Evolutionary conservation across 1,140 invertebrate species (phyloP).

Genomic region (Drosophila oshimai): DNA sequence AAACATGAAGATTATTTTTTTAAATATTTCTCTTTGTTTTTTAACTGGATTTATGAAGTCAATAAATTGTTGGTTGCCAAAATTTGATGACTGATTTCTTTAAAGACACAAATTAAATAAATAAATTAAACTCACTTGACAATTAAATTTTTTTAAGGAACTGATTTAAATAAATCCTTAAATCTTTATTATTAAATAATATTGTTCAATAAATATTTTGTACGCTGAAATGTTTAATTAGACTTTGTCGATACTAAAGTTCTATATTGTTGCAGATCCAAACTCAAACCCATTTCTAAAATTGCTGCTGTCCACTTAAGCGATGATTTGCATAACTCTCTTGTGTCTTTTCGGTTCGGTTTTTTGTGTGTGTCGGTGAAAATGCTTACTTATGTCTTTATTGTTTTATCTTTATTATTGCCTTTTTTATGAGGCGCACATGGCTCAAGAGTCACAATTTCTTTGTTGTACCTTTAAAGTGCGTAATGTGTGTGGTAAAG

Average conservation of each 20-base stretch:
- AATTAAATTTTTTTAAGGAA: too few relatives aligned
- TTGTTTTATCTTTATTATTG: constrained; percentile 47
- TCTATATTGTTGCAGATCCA: background rate
- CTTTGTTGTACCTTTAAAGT: constrained; percentile 15
- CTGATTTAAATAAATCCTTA: too few relatives aligned
- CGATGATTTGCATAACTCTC: constrained; percentile 48
- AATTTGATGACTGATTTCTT: too few relatives aligned
- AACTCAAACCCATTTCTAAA: background rate
- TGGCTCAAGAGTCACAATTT: constrained; percentile 25
- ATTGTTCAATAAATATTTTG: too few relatives aligned
- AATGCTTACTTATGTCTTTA: constrained; percentile 48
- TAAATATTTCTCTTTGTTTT: background rate
- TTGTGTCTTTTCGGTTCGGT: background rate
- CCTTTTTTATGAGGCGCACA: constrained; percentile 47
- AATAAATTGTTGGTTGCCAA: too few relatives aligned
- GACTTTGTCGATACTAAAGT: background rate
- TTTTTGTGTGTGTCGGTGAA: constrained; percentile 7
- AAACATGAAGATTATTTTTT: background rate
- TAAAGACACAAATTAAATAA: too few relatives aligned
- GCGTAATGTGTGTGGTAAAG: constrained; percentile 23
- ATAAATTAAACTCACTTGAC: too few relatives aligned
- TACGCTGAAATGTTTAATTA: too few relatives aligned
- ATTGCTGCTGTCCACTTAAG: constrained; percentile 4
- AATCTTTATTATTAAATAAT: too few relatives aligned
- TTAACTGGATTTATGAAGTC: background rate